These are phyloP conservation scores for Camponotus vicinus DNA, from an alignment of 1,140 invertebrate species.

Conservation along the genomic window DNA sequence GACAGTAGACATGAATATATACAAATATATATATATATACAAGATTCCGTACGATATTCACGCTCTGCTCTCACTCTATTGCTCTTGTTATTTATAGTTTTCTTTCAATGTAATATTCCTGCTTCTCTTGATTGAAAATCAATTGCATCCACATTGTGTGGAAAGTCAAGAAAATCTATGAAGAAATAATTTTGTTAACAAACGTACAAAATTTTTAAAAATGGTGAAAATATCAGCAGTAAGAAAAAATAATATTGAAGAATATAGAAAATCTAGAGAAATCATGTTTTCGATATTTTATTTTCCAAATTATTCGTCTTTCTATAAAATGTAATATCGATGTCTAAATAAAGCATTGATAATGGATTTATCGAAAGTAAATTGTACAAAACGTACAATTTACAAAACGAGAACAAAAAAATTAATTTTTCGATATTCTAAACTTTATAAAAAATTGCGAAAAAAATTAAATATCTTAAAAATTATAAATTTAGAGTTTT, in stretches of 20 bases:
- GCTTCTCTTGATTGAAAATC: neutral
- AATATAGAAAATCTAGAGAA: neutral
- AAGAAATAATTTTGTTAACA: neutral
- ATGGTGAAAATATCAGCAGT: neutral
- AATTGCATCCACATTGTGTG: neutral
- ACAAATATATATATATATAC: neutral
- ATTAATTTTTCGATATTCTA: neutral
- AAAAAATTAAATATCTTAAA: neutral
- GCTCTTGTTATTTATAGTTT: constrained; percentile 11
- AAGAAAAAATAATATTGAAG: neutral
- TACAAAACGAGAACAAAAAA: neutral
- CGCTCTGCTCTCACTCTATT: neutral
- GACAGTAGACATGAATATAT: constrained; percentile 26
- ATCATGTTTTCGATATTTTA: constrained; percentile 5
- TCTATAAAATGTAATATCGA: constrained; percentile 9
- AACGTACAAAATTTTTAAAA: neutral
- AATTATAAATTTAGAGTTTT: neutral
- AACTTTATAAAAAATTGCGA: neutral
- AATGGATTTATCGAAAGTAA: constrained; percentile 22
- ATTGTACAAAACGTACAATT: neutral
- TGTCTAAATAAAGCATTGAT: constrained; percentile 1
- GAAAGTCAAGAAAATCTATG: neutral
- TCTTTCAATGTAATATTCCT: constrained; percentile 36
- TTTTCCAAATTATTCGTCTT: neutral
- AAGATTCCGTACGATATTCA: neutral